Evolutionary conservation across 2,113 vertebrate genomes (phyloP), one percentile per base, ranked within the genome.

Genomic region (Myocastor coypus): DNA sequence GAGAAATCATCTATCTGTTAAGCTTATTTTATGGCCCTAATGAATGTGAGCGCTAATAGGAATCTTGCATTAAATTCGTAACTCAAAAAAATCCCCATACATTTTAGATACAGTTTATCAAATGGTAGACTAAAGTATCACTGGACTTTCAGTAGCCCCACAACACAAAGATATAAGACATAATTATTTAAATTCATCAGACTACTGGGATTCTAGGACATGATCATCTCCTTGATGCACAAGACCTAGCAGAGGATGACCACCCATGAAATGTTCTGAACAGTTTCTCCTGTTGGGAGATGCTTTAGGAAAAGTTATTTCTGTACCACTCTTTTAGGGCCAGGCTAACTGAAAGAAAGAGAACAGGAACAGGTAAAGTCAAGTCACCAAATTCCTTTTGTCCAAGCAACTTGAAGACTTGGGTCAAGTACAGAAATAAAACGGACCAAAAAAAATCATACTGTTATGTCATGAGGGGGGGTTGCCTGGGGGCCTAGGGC

Each of bases 41-140:
- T 91, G 80, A 94, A 68, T 17, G 7, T 30, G 66, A 86, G 7
- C n/a, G 32, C 78, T 86, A 55, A n/a, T 92, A 95, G 88, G 93
- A 94, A 66, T 52, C 83, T 94, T 86, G 52, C 50, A 83, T 24
- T 61, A 61, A 61, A 61, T 61, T 61, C 20, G 20, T 61, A 24
- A 61, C 59, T 61, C 55, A 24, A 61, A 55, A 84, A 90, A 64
- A 66, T 55, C 71, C 42, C 50, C 71, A 34, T 59, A 92, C 81
- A 69, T 89, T 95, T 84, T 85, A 90, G 80, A 88, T 50, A 77
- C 75, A 82, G 30, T 50, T 91, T 77, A 71, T 52, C 46, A 37
- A 16, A 37, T 12, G 55, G n/a, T 59, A 78, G 37, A 83, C 11
- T 71, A 90, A 91, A 91, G n/a, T 10, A 77, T 50, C 20, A 34